Evolutionary conservation across 2,113 vertebrate species (phyloP), one percentile per base, ranked within the genome.

Genomic region (Onychostoma macrolepis): DNA sequence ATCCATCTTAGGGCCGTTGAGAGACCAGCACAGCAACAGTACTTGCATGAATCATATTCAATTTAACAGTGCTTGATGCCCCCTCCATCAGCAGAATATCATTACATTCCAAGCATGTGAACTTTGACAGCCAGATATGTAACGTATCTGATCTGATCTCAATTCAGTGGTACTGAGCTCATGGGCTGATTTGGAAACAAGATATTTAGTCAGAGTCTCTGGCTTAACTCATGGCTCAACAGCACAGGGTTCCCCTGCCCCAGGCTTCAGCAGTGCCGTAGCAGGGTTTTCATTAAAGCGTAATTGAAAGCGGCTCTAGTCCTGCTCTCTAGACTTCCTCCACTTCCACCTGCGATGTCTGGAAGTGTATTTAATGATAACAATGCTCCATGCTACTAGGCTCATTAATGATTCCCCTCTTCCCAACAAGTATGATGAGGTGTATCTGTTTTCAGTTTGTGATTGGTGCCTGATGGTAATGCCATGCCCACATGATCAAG

Each of bases 181-280:
- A 83, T 89, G 79, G 77, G 28, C 72, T 85, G 88, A 87, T 89
- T 86, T 72, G 65, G 88, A 85, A 87, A 85, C 71, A 53, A 85
- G 86, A 89, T 89, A 89, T 87, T 28, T 79, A 58, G 63, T 72
- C 91, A 94, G 92, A 94, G 94, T 94, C 94, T 92, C 91, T 95
- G 93, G 90, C 91, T 88, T 87, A 92, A 93, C 93, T 89, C 91
- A 89, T 28, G 92, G 93, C 92, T 93, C 93, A 94, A 93, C 89
- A 87, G 95, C n/a, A 24, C 65, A 24, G 58, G 30, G 28, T 83
- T 82, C 30, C 33, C 28, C 56, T 78, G 86, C 88, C 74, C 61
- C 74, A 56, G 88, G 86, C 87, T 86, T 58, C 72, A 89, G 88
- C 43, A n/a, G 41, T 65, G 80, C 79, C 77, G 26, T 76, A 82